Evolutionary conservation across 2,888 invertebrate genomes (phyloP).

Genomic region (Galerucella pusilla): DNA sequence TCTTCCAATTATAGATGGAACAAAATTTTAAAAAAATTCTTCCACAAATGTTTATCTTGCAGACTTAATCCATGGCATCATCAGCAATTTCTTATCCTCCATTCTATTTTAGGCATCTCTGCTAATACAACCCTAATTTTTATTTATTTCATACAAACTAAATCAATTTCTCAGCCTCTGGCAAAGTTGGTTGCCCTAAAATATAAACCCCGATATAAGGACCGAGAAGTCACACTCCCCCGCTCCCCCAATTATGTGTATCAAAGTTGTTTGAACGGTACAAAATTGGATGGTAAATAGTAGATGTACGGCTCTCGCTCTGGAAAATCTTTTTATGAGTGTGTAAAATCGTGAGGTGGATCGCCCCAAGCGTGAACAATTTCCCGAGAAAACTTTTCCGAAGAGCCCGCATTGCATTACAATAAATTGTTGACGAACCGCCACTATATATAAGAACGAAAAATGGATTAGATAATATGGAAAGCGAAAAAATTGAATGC

Average conservation of each 20-base stretch:
- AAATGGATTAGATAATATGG: constrained; percentile 30
- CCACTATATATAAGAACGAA: constrained; percentile 39
- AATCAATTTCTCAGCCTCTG: constrained; percentile 7
- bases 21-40: too few species aligned
- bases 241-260: constrained; percentile 25
- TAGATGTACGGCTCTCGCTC: constrained; percentile 16
- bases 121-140: background rate
- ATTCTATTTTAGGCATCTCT: background rate
- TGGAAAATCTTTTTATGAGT: constrained; percentile 36
- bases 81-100: background rate
- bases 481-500: constrained; percentile 25
- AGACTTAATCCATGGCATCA: too few species aligned
- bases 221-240: constrained; percentile 1
- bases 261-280: constrained; percentile 33
- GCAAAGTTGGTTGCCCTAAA: background rate
- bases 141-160: background rate
- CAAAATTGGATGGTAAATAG: constrained; percentile 38
- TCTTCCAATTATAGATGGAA: too few species aligned
- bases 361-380: constrained; percentile 39
- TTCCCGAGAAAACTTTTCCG: constrained; percentile 31
- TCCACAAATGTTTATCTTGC: too few species aligned
- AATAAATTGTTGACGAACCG: constrained; percentile 45
- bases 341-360: constrained; percentile 36
- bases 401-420: constrained; percentile 43
- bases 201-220: constrained; percentile 2